Conservation (phyloP, 2,113 vertebrate species). For the Albula goreensis region DNA sequence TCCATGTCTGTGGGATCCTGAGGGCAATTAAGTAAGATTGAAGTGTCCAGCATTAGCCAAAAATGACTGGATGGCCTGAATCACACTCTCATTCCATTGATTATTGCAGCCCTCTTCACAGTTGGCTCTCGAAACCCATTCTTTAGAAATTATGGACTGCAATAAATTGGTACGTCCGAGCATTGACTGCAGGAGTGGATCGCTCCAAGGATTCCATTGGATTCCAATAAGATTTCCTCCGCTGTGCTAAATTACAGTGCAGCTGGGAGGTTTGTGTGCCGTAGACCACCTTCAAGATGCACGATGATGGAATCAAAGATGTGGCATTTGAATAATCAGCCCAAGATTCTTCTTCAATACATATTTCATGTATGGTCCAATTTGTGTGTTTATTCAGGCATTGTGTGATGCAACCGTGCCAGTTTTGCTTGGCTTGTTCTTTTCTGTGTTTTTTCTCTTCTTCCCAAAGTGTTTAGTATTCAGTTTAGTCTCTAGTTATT, state of each 20-base stretch:
- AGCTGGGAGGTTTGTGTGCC: background rate
- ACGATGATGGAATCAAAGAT: background rate
- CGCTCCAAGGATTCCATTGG: constrained; percentile 34
- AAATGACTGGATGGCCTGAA: constrained; percentile 6
- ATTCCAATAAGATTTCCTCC: constrained; percentile 40
- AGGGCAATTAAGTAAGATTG: constrained; percentile 19
- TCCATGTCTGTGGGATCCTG: constrained; percentile 3
- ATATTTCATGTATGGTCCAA: background rate
- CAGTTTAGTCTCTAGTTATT: background rate
- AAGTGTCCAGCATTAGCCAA: background rate
- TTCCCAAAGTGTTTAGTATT: background rate
- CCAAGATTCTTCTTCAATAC: background rate
- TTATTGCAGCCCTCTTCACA: constrained; percentile 14
- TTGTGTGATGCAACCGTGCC: background rate
- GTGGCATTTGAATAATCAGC: constrained; percentile 9
- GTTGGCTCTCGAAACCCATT: constrained; percentile 26
- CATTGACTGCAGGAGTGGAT: constrained; percentile 38
- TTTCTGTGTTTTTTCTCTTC: background rate
- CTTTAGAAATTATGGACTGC: constrained; percentile 21
- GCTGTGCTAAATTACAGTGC: background rate
- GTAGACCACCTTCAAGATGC: background rate
- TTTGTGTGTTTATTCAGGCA: background rate
- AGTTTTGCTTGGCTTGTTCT: background rate
- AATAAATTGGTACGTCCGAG: constrained; percentile 6
- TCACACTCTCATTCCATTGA: constrained; percentile 4